Evolutionary conservation across 2,113 vertebrate genomes (phyloP), one percentile per base, ranked within the genome.

Genomic region (Oenanthe melanoleuca): DNA sequence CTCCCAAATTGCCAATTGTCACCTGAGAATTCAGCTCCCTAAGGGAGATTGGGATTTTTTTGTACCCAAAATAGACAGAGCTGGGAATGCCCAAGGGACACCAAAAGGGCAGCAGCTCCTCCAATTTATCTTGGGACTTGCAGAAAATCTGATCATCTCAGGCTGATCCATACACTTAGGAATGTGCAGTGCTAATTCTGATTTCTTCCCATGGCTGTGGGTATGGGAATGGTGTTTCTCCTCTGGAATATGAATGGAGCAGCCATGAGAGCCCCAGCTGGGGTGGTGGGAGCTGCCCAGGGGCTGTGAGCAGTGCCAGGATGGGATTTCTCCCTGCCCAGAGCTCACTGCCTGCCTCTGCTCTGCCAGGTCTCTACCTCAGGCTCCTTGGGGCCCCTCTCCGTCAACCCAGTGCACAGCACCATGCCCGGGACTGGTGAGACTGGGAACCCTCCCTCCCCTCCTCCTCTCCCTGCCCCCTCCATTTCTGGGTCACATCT

Each of bases 301-400:
- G 63, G 52, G 78, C 6, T 18, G 26, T 3, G 71, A 53, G 63
- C 47, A 31, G 59, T 2, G 22, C 24, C 75, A 65, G 77, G 64
- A 7, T 31, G 75, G 8, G 64, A 47, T 33, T 38, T 23, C 2
- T 23, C 4, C 21, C 0, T 26, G 61, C 45, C 56, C 60, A 37
- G 6, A 1, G 6, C 40, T 93, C 26, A 92, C 47, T 16, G 10
- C 34, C 40, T 70, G 40, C 33, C 67, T 91, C 64, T 96, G 31
- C 83, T 95, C 83, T 83, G 97, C 97, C 75, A 99, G 99, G 98
- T 98, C 37, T 97, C 99, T 91, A 97, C 98, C 34, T 98, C 99
- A 81, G 98, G 98, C 78, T 98, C 99, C 82, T 98, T 99, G 98
- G 99, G 99, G 71, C 98, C 99, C 86, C 97, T 99, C 88, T 97